A percentile compares a stretch with the other conserved stretches of the same genome.
phyloP scores from a whole-genome alignment of 2,113 vertebrate species.

The Xenopus borealis region DNA sequence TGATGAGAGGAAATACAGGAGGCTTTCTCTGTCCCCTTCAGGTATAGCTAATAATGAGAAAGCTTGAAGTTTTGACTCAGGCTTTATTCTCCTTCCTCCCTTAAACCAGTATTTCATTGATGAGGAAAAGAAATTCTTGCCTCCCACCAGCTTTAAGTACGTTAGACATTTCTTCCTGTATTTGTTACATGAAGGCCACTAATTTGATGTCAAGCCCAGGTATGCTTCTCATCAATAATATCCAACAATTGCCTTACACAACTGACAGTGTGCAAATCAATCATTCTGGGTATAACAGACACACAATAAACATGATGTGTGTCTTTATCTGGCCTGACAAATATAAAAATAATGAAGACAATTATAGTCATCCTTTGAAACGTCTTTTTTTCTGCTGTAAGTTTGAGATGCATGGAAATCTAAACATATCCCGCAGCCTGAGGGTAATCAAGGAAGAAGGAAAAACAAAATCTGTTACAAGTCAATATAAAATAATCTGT shows the following conservation, averaged over 20 bases:
- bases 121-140: constrained; percentile 57
- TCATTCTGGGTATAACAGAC: constrained; percentile 52
- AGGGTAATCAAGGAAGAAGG: constrained; percentile 13
- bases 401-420: constrained; percentile 7
- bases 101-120: constrained; percentile 61
- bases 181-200: constrained; percentile 72
- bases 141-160: constrained; percentile 70
- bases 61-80: constrained; percentile 61
- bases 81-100: constrained; percentile 60
- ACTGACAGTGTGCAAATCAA: constrained; percentile 48
- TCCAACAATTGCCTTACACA: constrained; percentile 66
- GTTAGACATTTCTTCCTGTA: constrained; percentile 69
- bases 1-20: constrained; percentile 85
- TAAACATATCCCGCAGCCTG: constrained; percentile 8
- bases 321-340: constrained; percentile 45
- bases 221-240: constrained; percentile 79
- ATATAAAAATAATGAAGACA: constrained; percentile 46
- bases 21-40: constrained; percentile 81
- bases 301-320: constrained; percentile 46
- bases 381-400: not conserved
- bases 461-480: constrained; percentile 8
- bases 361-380: constrained; percentile 38
- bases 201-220: constrained; percentile 76
- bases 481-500: constrained; percentile 22
- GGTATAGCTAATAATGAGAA: constrained; percentile 77